Percentiles rank a stretch among this genome's conserved stretches.
Evolutionary conservation across 2,888 invertebrate species (phyloP).

Genomic region (Andrena camellia): DNA sequence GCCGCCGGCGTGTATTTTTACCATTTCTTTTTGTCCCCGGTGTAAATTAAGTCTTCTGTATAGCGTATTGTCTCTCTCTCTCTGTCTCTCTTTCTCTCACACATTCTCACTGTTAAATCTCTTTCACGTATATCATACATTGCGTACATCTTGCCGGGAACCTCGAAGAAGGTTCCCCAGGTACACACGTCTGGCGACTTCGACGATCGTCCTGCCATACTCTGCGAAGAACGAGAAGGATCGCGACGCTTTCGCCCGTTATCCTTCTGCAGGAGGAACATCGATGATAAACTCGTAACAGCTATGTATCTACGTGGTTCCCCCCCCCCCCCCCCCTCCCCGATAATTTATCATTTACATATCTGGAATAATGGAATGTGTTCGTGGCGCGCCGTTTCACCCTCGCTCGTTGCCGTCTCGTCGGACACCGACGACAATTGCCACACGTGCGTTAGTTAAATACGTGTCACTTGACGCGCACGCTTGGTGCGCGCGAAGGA

Average conservation of each 20-base stretch:
- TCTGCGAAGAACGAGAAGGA: slow-evolving; percentile 33
- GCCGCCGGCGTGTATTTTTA: slow-evolving; percentile 20
- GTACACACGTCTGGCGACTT: slow-evolving; percentile 10
- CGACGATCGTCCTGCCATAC: slow-evolving; percentile 44
- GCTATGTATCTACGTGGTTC: slow-evolving; percentile 49
- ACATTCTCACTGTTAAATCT: slow-evolving; percentile 3
- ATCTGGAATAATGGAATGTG: slow-evolving; percentile 32
- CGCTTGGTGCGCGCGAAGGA: neutral
- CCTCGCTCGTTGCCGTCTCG: neutral
- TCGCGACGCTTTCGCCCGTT: neutral
- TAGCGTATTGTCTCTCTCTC: slow-evolving; percentile 59
- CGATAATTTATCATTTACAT: slow-evolving; percentile 35
- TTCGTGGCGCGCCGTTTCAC: slow-evolving; percentile 4
- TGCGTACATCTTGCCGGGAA: slow-evolving; percentile 14
- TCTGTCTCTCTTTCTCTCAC: slow-evolving; percentile 14
- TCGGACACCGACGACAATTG: slow-evolving; percentile 9
- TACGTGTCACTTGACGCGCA: slow-evolving; percentile 2
- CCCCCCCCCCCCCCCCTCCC: no score
- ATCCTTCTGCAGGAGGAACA: slow-evolving; percentile 54
- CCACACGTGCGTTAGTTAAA: neutral
- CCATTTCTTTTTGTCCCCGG: slow-evolving; percentile 9
- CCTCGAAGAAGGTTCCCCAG: slow-evolving; percentile 22
- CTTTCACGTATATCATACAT: slow-evolving; percentile 28
- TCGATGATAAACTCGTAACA: slow-evolving; percentile 37
- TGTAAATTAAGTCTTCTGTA: slow-evolving; percentile 64